Percentiles rank a stretch among this genome's conserved stretches.
Conservation (phyloP, 2,113 vertebrate species). For the Arizona elegans region DNA sequence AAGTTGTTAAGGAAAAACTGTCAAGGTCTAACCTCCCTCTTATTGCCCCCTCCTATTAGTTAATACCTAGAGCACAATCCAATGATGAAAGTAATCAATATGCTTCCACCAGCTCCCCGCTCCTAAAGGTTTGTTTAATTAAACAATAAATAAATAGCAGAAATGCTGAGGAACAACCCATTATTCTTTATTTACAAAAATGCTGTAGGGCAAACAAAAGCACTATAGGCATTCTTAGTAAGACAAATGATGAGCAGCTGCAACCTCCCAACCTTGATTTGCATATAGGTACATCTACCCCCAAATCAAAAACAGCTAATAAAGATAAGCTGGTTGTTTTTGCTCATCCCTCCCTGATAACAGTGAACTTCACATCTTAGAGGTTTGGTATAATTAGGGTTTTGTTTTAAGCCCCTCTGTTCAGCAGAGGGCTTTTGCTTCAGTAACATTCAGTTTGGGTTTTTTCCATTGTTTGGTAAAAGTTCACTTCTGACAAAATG, state of each 20-base stretch:
- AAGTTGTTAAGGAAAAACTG: background rate
- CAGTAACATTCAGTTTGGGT: constrained; percentile 9
- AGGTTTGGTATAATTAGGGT: constrained; percentile 45
- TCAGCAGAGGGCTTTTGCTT: constrained; percentile 12
- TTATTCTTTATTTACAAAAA: background rate
- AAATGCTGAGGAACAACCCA: background rate
- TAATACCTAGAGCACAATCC: background rate
- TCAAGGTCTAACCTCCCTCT: background rate
- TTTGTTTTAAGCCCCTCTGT: constrained; percentile 48
- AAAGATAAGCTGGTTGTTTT: constrained; percentile 28
- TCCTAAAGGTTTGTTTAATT: background rate
- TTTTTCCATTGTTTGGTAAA: constrained; percentile 32
- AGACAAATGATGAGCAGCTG: background rate
- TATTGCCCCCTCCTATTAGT: background rate
- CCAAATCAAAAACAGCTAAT: background rate
- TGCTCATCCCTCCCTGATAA: constrained; percentile 54
- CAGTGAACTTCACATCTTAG: constrained; percentile 50
- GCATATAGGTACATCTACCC: background rate
- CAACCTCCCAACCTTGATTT: background rate
- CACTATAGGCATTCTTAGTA: background rate
- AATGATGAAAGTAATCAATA: background rate
- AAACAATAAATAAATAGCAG: background rate
- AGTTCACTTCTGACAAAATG: constrained; percentile 9
- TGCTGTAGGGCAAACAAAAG: background rate
- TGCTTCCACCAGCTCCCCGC: background rate